phyloP scores from a whole-genome alignment of 92 coral and sea anemone genomes.

The Nematostella vectensis region DNA sequence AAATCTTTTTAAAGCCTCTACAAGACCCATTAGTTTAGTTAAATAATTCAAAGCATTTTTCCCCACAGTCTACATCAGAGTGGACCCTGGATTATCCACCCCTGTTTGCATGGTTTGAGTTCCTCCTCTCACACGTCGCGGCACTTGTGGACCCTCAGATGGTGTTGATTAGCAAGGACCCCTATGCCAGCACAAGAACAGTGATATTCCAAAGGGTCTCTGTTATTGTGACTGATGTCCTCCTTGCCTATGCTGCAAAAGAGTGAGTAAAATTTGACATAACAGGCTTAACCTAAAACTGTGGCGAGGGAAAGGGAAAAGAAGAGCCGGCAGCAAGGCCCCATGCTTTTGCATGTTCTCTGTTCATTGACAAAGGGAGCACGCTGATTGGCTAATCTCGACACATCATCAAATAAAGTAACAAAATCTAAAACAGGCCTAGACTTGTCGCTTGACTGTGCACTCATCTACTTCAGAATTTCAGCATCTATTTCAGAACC shows the following conservation, averaged over 20 bases:
- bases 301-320: no score
- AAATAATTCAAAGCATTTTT: no score
- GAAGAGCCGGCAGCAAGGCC: no score
- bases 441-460: no score
- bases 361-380: no score
- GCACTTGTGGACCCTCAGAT: conserved; percentile 68
- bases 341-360: no score
- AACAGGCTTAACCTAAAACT: neutral
- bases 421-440: no score
- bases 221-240: conserved; percentile 73
- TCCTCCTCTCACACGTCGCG: conserved; percentile 77
- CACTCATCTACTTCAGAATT: no score
- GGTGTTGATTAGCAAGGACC: conserved; percentile 66
- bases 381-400: no score
- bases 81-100: conserved; percentile 99
- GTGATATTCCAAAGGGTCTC: conserved; percentile 85
- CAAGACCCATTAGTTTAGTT: neutral
- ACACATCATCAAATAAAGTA: no score
- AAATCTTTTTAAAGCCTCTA: no score
- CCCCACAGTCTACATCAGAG: conserved; percentile 69
- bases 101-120: conserved; percentile 98
- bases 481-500: no score
- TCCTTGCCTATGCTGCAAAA: conserved; percentile 66
- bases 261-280: conserved; percentile 62
- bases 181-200: conserved; percentile 63